Base-by-base conservation (phyloP, 2,113 vertebrate species). In the Tricholaema leucomelas region DNA sequence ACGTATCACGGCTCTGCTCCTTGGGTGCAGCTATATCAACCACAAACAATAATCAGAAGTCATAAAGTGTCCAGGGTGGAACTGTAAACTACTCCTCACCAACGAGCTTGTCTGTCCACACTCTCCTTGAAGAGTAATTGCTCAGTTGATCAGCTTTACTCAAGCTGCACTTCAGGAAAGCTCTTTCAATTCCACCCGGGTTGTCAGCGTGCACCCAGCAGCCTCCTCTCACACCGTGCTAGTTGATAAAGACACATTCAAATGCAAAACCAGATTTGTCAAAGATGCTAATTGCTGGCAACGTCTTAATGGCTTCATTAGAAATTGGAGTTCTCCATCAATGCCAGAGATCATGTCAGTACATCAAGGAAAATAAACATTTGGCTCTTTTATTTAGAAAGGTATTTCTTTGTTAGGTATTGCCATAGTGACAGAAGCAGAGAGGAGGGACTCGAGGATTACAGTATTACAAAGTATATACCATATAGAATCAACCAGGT, bases 21-120 rank as follows among this genome's bases (percentile, higher is more conserved):
- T 46, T 4, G 23, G 23, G 28, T 23, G 19, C 17, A 10, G 28
- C 71, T 50, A 14, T 55, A 12, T 35, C 71, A 58, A 50, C 73
- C 69, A 7, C 4, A 59, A 70, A 42, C 36, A 35, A 12, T n/a
- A 60, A 35, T 70, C 52, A 33, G 8, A 42, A 42, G 30, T 14
- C 72, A 50, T 25, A 6, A 15, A 28, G 56, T 0, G 15, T 52
- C 59, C 4, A 0, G 23, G 33, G 58, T 23, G 42, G 48, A 87
- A 87, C 38, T 18, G 2, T 19, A 40, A 33, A 18, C 28, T 5
- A 27, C 64, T 3, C 5, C 11, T 24, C 28, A 13, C 2, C 0
- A 12, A 8, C 2, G 0, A 69, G 28, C 16, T 19, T 10, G 1
- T 58, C 35, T 23, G 23, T 28, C 50, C 25, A 3, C 4, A 0